phyloP scores from a whole-genome alignment of 64 coral and sea anemone species.

The Montipora foliosa region DNA sequence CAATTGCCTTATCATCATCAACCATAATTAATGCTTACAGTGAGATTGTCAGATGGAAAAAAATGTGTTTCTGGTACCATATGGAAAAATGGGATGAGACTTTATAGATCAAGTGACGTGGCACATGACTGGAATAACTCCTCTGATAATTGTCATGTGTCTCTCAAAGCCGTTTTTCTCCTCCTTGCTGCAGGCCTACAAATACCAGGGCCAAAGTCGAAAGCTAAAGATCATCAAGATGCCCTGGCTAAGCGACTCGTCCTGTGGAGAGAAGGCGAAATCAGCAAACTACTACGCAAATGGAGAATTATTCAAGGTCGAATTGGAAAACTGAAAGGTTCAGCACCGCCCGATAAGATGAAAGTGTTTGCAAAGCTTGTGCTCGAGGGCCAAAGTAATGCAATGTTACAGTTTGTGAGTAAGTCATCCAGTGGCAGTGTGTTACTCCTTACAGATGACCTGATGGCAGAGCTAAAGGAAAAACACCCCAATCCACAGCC shows the following conservation, averaged over 20 bases:
- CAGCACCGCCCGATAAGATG: slow-evolving; percentile 50
- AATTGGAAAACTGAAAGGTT: slow-evolving; percentile 46
- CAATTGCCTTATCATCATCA: not conserved
- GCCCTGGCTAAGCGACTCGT: slow-evolving; percentile 32
- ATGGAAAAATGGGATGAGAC: slow-evolving; percentile 35
- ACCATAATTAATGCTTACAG: not conserved
- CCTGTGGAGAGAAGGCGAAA: slow-evolving; percentile 53
- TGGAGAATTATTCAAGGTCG: slow-evolving; percentile 56
- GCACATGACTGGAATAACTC: slow-evolving; percentile 42
- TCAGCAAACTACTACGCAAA: slow-evolving; percentile 51
- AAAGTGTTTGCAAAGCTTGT: slow-evolving; percentile 73
- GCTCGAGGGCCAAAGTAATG: slow-evolving; percentile 62
- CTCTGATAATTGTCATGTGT: slow-evolving; percentile 48
- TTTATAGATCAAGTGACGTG: slow-evolving; percentile 65
- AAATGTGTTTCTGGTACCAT: slow-evolving; percentile 52
- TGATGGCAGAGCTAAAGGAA: slow-evolving; percentile 57
- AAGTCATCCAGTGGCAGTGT: slow-evolving; percentile 68
- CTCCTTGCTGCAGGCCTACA: slow-evolving; percentile 46
- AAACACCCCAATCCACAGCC: slow-evolving; percentile 70
- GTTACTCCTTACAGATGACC: slow-evolving; percentile 61
- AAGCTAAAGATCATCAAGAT: slow-evolving; percentile 63
- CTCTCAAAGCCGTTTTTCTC: slow-evolving; percentile 45
- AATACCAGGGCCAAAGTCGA: slow-evolving; percentile 57
- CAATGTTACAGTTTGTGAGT: slow-evolving; percentile 54
- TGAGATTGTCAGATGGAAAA: slow-evolving; percentile 19